Evolutionary conservation across 2,113 vertebrate genomes (phyloP).

Genomic region (Takifugu flavidus): DNA sequence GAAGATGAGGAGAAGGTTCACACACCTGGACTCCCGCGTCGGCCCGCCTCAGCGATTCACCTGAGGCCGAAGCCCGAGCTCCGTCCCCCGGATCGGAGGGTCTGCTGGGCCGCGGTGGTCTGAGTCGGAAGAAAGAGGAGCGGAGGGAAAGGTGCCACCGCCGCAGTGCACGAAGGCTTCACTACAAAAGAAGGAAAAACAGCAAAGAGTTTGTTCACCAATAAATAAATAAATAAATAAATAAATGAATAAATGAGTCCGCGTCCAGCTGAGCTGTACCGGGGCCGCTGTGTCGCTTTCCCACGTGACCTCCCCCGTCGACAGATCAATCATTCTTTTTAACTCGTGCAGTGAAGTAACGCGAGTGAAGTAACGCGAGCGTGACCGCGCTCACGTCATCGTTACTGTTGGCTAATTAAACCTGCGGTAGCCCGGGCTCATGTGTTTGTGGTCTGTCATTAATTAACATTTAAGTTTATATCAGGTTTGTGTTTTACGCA

Average conservation of each 20-base stretch:
- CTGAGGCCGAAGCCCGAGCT: slow-evolving; percentile 74
- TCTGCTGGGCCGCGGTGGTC: slow-evolving; percentile 24
- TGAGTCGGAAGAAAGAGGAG: slow-evolving; percentile 11
- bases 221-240: neutral
- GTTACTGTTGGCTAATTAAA: neutral
- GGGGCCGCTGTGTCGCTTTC: slow-evolving; percentile 34
- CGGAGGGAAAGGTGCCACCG: slow-evolving; percentile 23
- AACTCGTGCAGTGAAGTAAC: slow-evolving; percentile 26
- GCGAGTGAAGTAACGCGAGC: neutral
- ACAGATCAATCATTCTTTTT: slow-evolving; percentile 71
- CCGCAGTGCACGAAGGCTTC: slow-evolving; percentile 43
- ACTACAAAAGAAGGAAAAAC: slow-evolving; percentile 23
- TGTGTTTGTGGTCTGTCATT: neutral
- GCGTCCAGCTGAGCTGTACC: slow-evolving; percentile 26
- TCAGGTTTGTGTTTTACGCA: slow-evolving; percentile 11
- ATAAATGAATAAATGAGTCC: no score
- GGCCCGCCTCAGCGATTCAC: slow-evolving; percentile 71
- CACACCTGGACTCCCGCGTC: slow-evolving; percentile 72
- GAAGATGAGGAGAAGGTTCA: slow-evolving; percentile 13
- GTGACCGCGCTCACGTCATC: neutral
- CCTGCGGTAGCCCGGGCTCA: no score
- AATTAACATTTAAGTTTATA: neutral
- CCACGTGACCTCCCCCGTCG: slow-evolving; percentile 46
- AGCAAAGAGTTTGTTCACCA: neutral
- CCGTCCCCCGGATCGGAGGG: slow-evolving; percentile 43